These are phyloP conservation scores for Autographa pulchrina DNA, from an alignment of 2,888 invertebrate species.

Conservation along the genomic window DNA sequence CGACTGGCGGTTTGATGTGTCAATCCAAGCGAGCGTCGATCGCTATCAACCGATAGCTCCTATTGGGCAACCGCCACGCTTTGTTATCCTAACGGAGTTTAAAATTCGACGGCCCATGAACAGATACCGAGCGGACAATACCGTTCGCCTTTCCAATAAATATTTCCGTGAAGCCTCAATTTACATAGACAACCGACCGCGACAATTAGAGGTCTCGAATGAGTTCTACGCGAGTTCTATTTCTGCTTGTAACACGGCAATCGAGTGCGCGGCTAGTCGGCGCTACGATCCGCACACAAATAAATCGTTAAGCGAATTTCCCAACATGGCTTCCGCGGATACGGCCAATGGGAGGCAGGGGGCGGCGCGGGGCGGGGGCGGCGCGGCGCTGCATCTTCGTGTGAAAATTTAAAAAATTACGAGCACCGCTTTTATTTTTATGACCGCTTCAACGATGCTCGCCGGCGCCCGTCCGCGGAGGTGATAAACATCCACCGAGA, in stretches of 20 bases:
- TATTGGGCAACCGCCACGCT: conserved; percentile 86
- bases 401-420: conserved; percentile 81
- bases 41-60: conserved; percentile 83
- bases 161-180: conserved; percentile 59
- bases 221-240: conserved; percentile 70
- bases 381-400: conserved; percentile 73
- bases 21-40: conserved; percentile 83
- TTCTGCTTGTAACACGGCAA: conserved; percentile 70
- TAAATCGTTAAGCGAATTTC: conserved; percentile 85
- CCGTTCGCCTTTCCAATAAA: conserved; percentile 69
- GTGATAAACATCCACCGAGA: conserved; percentile 65
- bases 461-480: conserved; percentile 57
- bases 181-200: conserved; percentile 58
- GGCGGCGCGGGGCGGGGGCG: conserved; percentile 69
- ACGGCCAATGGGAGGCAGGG: conserved; percentile 73
- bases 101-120: conserved; percentile 79
- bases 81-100: conserved; percentile 86
- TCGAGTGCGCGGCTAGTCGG: conserved; percentile 68
- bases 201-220: conserved; percentile 67
- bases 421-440: conserved; percentile 74
- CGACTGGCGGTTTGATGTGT: conserved; percentile 86
- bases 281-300: conserved; percentile 78
- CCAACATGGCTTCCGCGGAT: conserved; percentile 84
- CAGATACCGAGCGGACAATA: conserved; percentile 70
- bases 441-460: conserved; percentile 70